These are phyloP conservation scores for Laspeyria flexula DNA, from an alignment of 2,888 invertebrate genomes.

Conservation along the genomic window DNA sequence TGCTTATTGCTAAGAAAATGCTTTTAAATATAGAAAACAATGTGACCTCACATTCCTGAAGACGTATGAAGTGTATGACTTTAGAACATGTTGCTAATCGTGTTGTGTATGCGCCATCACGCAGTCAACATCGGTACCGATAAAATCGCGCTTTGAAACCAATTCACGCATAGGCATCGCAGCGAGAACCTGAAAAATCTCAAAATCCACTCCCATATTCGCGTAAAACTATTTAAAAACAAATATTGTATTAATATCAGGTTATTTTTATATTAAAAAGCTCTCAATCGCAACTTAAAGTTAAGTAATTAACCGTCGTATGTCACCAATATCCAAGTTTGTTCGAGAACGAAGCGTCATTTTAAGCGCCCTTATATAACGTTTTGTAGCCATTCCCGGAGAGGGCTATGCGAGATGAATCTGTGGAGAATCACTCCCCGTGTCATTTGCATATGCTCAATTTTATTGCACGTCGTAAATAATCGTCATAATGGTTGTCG, in stretches of 20 bases:
- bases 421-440: slow-evolving; percentile 60
- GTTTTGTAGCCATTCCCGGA: slow-evolving; percentile 55
- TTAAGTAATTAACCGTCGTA: no score
- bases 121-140: slow-evolving; percentile 51
- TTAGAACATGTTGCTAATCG: slow-evolving; percentile 74
- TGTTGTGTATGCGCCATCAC: slow-evolving; percentile 74
- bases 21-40: slow-evolving; percentile 62
- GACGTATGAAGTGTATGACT: slow-evolving; percentile 60
- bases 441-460: slow-evolving; percentile 68
- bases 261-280: no score
- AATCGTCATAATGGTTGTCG: slow-evolving; percentile 49
- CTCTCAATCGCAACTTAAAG: no score
- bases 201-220: no score
- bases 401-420: slow-evolving; percentile 59
- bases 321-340: no score
- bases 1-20: slow-evolving; percentile 52
- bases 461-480: slow-evolving; percentile 62
- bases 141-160: slow-evolving; percentile 56
- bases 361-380: slow-evolving; percentile 46
- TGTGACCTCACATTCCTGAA: slow-evolving; percentile 64
- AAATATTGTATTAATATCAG: no score
- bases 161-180: slow-evolving; percentile 7
- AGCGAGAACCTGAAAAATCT: no score
- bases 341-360: slow-evolving; percentile 41
- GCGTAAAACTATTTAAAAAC: no score